Base-by-base conservation (phyloP, 1,140 invertebrate species). In the Gonioctena quinquepunctata region DNA sequence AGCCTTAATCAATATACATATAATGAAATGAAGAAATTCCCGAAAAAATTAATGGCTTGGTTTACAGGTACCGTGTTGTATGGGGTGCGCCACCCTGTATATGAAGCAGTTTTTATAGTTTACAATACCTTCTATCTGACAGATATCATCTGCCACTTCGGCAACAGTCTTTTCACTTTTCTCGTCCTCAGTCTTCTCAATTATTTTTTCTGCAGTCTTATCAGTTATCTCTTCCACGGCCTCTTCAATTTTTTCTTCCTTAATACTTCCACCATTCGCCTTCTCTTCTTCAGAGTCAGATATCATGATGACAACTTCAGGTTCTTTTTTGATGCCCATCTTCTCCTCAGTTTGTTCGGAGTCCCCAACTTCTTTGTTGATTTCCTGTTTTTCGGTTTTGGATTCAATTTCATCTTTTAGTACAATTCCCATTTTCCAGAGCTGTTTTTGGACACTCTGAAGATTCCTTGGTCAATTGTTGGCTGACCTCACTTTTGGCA, bases 271-370 rank as follows among this genome's bases (percentile, higher is more conserved):
- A 26, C 26, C 7, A 13, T 59, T 42, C 16, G 11, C 5, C 13
- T 66, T 50, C 54, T 80, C 79, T n/a, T 82, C 78, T 33, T 81
- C 80, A 2, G 80, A 79, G 72, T 82, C 81, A 26, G 74, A 77
- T 48, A 82, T 77, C 67, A 80, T 73, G 23, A 82, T 78, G 27
- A 79, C 76, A 69, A 78, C 79, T 7, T 75, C 57, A 1, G 21
- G 48, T 6, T 19, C 21, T 0, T 42, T 28, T 64, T 19, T 7
- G 28, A 22, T 49, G 3, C 22, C 33, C 3, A n/a, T 25, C 18
- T 63, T 16, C n/a, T 73, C 69, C 19, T 69, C 63, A 28, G 4
- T n/a, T 50, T 73, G 19, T 27, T 68, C 65, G 1, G 60, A 21
- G 21, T 60, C 19, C 18, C 42, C 60, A 8, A 19, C 42, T 61